These are phyloP conservation scores for Odobenus rosmarus DNA, from an alignment of 2,113 vertebrate species.

Conservation along the genomic window DNA sequence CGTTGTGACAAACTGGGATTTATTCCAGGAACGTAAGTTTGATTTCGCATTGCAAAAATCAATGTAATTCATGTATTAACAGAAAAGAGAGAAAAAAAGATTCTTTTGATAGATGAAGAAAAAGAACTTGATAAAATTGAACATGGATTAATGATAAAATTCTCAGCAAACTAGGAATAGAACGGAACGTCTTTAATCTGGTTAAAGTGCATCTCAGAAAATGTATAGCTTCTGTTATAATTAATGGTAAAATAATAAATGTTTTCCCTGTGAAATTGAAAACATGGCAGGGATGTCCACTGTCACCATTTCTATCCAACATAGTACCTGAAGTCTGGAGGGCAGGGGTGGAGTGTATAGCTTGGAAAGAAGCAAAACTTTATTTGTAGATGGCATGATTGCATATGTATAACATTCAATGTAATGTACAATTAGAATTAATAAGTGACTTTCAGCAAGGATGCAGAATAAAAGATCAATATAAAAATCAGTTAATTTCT, in stretches of 20 bases:
- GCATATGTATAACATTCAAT: background rate
- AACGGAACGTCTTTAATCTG: background rate
- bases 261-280: background rate
- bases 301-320: background rate
- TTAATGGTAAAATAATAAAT: background rate
- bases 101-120: background rate
- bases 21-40: background rate
- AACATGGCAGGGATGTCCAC: background rate
- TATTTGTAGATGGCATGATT: background rate
- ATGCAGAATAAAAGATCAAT: background rate
- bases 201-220: background rate
- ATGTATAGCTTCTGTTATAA: background rate
- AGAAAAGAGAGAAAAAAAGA: background rate
- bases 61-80: background rate
- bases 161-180: background rate
- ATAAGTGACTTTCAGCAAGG: background rate
- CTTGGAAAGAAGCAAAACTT: background rate
- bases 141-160: background rate
- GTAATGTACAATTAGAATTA: background rate
- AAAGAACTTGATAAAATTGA: background rate
- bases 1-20: background rate
- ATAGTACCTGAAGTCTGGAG: background rate
- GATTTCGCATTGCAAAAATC: background rate
- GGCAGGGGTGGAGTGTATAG: background rate
- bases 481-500: background rate